These are phyloP conservation scores for Centropyge bicolor DNA, from an alignment of 2,797 vertebrate species.

Conservation along the genomic window DNA sequence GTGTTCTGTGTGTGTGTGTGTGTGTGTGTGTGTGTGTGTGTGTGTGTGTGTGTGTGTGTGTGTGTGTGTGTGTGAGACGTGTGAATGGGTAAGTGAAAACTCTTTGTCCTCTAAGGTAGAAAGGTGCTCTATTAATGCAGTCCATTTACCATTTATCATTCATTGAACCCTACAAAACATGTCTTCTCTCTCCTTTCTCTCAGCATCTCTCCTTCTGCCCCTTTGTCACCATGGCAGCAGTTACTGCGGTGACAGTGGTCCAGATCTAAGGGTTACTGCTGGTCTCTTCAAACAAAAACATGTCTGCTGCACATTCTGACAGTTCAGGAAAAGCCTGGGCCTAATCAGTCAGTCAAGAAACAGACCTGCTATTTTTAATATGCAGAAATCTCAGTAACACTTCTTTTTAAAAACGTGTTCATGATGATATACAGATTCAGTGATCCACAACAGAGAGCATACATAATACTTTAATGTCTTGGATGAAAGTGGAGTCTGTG, in stretches of 20 bases:
- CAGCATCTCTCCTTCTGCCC: slow-evolving; percentile 19
- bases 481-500: neutral
- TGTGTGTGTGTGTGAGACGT: neutral
- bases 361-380: neutral
- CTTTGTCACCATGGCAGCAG: slow-evolving; percentile 66
- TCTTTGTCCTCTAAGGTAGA: neutral
- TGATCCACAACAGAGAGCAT: neutral
- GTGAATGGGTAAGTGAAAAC: neutral
- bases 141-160: neutral
- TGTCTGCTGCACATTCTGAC: slow-evolving; percentile 15
- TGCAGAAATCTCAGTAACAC: neutral
- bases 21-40: neutral
- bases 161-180: neutral
- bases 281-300: slow-evolving; percentile 35
- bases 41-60: neutral
- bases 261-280: slow-evolving; percentile 41
- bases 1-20: neutral
- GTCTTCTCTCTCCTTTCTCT: slow-evolving; percentile 4
- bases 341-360: neutral
- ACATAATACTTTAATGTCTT: neutral
- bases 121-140: neutral
- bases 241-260: slow-evolving; percentile 48
- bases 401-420: neutral
- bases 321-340: slow-evolving; percentile 35
- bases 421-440: neutral